phyloP scores from a whole-genome alignment of 2,113 vertebrate species.

The Elephantulus edwardii region DNA sequence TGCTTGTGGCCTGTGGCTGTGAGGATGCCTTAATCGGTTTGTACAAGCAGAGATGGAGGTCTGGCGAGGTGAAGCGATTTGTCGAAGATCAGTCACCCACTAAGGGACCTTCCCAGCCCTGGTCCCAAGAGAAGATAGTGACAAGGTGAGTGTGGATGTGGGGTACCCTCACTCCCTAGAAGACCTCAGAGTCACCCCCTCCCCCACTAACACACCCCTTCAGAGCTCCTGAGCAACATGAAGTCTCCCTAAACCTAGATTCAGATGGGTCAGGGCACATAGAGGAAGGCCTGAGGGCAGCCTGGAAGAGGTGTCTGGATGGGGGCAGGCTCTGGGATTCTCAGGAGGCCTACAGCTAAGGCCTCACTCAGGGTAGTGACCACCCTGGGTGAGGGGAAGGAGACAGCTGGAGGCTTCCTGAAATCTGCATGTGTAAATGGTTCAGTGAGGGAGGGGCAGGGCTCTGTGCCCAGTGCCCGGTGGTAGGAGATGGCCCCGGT shows the following conservation, averaged over 20 bases:
- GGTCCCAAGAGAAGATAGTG: neutral
- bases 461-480: neutral
- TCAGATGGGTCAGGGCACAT: neutral
- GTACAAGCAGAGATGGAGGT: neutral
- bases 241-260: neutral
- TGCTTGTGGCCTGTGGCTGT: accelerated
- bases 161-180: no score
- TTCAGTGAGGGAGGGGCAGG: neutral
- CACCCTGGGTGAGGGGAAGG: neutral
- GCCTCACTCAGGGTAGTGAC: neutral
- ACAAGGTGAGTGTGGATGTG: accelerated
- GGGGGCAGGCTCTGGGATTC: neutral
- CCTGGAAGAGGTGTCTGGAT: neutral
- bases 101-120: neutral
- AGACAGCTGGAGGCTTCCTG: neutral
- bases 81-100: neutral
- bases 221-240: no score
- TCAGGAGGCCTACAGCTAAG: neutral
- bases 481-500: neutral
- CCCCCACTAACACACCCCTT: accelerated
- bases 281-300: neutral
- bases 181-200: neutral
- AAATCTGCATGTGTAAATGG: neutral
- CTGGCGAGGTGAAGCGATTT: neutral
- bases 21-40: neutral